phyloP scores from a whole-genome alignment of 2,888 invertebrate species.

The Operophtera brumata region DNA sequence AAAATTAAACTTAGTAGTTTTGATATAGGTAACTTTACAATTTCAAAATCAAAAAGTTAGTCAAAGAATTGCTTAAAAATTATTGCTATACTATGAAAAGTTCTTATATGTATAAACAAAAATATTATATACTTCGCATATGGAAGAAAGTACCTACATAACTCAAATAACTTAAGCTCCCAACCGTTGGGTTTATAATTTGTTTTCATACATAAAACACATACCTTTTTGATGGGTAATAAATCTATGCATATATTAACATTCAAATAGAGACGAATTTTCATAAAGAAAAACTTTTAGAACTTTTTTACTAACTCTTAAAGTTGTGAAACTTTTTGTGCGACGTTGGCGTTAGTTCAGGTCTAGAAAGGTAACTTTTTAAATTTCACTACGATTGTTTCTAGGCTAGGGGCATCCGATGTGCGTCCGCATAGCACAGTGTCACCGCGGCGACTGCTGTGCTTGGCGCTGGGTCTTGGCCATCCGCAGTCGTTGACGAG shows the following conservation, averaged over 20 bases:
- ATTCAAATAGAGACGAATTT: slow-evolving; percentile 40
- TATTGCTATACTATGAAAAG: no score
- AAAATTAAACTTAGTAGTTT: no score
- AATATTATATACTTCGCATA: no score
- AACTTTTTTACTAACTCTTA: slow-evolving; percentile 38
- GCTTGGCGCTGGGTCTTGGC: slow-evolving; percentile 32
- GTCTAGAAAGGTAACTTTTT: slow-evolving; percentile 18
- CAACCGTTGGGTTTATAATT: no score
- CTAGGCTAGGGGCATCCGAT: slow-evolving; percentile 54
- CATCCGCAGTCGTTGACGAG: slow-evolving; percentile 56
- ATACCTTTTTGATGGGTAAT: slow-evolving; percentile 16
- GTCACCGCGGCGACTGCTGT: slow-evolving; percentile 68
- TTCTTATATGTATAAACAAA: no score
- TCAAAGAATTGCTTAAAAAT: no score
- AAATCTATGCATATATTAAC: slow-evolving; percentile 12
- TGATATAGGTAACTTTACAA: no score
- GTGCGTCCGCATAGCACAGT: slow-evolving; percentile 63
- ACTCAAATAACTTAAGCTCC: no score
- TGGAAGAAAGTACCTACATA: no score
- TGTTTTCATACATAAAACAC: background rate
- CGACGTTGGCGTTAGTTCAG: slow-evolving; percentile 31
- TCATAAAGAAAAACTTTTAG: slow-evolving; percentile 43
- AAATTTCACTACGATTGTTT: slow-evolving; percentile 42
- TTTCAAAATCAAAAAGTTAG: no score
- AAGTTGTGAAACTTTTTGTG: slow-evolving; percentile 37